Percentiles rank a stretch among this genome's conserved stretches.
Conservation (phyloP, 2,113 vertebrate genomes). For the Tympanuchus pallidicinctus region DNA sequence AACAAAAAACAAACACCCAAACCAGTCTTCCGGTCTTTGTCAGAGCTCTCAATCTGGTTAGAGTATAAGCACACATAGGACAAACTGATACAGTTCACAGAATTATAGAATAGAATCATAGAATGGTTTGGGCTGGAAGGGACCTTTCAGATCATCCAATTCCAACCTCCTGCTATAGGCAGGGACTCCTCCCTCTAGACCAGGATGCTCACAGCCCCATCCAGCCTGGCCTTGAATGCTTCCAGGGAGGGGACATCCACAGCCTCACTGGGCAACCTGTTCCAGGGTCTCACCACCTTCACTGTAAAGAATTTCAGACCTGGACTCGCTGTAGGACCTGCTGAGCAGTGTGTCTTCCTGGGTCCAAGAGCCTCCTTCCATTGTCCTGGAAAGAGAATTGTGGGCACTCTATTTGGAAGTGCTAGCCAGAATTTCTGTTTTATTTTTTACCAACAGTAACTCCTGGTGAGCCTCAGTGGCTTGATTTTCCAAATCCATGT, state of each 20-base stretch:
- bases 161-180: no score
- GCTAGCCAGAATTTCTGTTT: background rate
- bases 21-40: background rate
- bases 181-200: no score
- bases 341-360: background rate
- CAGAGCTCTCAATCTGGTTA: background rate
- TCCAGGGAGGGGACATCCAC: no score
- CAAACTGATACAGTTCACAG: no score
- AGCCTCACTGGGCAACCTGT: no score
- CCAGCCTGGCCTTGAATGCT: no score
- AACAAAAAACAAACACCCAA: background rate
- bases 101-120: no score
- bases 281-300: no score
- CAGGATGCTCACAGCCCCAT: no score
- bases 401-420: background rate
- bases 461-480: background rate
- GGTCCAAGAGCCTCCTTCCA: background rate
- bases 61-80: background rate
- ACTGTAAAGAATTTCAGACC: no score
- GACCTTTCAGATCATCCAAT: no score
- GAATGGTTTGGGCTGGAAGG: no score
- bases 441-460: background rate
- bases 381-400: background rate
- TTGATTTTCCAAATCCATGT: background rate
- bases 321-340: background rate